Evolutionary conservation across 2,113 vertebrate species (phyloP).

Genomic region (Chaetura pelagica): DNA sequence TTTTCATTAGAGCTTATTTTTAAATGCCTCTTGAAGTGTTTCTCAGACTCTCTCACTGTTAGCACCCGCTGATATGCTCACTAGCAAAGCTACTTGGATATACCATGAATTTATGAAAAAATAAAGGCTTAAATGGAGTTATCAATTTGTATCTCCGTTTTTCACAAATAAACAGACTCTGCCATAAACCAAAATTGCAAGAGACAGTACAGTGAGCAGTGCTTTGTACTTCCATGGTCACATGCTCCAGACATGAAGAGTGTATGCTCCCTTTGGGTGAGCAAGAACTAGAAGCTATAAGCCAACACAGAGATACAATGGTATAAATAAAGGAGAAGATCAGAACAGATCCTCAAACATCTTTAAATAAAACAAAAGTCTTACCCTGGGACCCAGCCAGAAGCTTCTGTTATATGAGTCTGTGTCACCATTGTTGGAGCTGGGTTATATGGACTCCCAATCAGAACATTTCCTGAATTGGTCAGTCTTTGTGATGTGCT

Average conservation of each 20-base stretch:
- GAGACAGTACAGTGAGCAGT: neutral
- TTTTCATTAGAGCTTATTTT: neutral
- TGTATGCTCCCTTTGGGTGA: neutral
- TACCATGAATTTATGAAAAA: neutral
- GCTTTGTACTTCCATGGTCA: neutral
- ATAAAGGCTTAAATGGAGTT: neutral
- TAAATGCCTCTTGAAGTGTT: neutral
- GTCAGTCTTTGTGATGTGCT: conserved; percentile 85
- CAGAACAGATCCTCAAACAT: neutral
- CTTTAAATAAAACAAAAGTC: neutral
- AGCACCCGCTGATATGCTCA: neutral
- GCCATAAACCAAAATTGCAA: neutral
- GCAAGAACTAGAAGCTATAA: neutral
- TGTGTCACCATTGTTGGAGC: conserved; percentile 86
- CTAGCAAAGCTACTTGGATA: neutral
- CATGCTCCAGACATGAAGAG: neutral
- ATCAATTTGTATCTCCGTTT: neutral
- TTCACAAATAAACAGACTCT: neutral
- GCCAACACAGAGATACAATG: neutral
- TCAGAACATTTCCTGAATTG: conserved; percentile 82
- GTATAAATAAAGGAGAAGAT: neutral
- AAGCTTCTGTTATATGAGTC: conserved; percentile 79
- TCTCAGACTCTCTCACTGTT: neutral
- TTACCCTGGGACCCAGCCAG: conserved; percentile 85
- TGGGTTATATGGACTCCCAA: conserved; percentile 80